Evolutionary conservation across 1,140 invertebrate species (phyloP).

Genomic region (Caenorhabditis inopinata): DNA sequence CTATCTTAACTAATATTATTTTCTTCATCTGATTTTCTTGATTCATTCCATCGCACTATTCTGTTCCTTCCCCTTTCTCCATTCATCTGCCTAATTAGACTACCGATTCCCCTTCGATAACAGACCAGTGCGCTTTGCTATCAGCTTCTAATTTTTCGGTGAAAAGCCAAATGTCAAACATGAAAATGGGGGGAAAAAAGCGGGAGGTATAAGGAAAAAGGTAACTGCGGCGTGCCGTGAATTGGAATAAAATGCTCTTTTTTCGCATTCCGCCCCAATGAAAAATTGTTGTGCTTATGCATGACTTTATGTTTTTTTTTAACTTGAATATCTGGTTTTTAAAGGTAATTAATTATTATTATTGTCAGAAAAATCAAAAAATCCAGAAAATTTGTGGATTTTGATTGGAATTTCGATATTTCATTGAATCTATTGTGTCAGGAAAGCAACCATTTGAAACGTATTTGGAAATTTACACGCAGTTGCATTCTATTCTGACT

Average conservation of each 20-base stretch:
- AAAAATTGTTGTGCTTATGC: background rate
- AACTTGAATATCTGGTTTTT: no score
- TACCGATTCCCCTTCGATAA: background rate
- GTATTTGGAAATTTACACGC: background rate
- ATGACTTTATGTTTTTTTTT: background rate
- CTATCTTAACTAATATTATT: background rate
- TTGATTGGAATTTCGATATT: no score
- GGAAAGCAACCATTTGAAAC: no score
- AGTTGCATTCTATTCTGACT: background rate
- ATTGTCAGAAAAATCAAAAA: no score
- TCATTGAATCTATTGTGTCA: no score
- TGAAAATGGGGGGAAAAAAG: background rate
- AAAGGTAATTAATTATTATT: no score
- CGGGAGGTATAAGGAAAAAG: background rate
- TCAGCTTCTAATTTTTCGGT: no score
- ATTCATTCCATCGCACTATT: background rate
- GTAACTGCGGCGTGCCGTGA: background rate
- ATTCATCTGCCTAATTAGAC: background rate
- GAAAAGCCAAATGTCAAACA: no score
- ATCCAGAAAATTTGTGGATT: no score
- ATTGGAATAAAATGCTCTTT: conserved; percentile 21
- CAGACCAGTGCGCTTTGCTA: background rate
- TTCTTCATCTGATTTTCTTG: background rate
- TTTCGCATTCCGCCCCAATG: background rate
- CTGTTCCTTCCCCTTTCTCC: background rate